Conservation (phyloP, 2,797 vertebrate genomes). For the Myioborus melanocephalus region DNA sequence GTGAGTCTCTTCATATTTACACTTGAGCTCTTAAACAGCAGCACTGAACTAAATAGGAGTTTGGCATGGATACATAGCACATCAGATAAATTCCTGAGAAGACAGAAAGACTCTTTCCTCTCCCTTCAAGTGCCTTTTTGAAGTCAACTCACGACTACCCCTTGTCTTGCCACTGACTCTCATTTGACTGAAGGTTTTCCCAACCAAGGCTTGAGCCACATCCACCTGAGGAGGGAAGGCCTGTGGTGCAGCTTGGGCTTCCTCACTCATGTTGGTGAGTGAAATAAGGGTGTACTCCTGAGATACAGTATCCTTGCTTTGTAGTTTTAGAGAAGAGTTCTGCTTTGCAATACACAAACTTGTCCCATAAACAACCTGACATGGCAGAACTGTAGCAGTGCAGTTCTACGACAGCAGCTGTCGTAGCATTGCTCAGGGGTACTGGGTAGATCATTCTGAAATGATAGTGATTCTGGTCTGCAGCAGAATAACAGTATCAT, state of each 20-base stretch:
- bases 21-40: neutral
- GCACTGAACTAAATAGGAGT: neutral
- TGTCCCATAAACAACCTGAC: neutral
- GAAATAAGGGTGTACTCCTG: neutral
- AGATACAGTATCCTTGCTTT: neutral
- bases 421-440: neutral
- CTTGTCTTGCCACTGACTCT: neutral
- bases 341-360: neutral
- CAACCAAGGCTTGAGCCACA: neutral
- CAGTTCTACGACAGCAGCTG: neutral
- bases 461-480: neutral
- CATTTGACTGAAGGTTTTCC: neutral
- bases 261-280: fast-evolving
- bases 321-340: neutral
- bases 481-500: neutral
- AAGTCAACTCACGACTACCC: neutral
- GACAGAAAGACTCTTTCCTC: neutral
- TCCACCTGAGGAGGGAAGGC: fast-evolving
- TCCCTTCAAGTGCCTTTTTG: neutral
- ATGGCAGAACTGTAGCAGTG: neutral
- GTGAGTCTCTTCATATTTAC: neutral
- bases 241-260: neutral
- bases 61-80: neutral
- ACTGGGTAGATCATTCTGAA: neutral
- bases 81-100: neutral